These are phyloP conservation scores for Nerophis ophidion DNA, from an alignment of 2,113 vertebrate genomes.

Conservation along the genomic window DNA sequence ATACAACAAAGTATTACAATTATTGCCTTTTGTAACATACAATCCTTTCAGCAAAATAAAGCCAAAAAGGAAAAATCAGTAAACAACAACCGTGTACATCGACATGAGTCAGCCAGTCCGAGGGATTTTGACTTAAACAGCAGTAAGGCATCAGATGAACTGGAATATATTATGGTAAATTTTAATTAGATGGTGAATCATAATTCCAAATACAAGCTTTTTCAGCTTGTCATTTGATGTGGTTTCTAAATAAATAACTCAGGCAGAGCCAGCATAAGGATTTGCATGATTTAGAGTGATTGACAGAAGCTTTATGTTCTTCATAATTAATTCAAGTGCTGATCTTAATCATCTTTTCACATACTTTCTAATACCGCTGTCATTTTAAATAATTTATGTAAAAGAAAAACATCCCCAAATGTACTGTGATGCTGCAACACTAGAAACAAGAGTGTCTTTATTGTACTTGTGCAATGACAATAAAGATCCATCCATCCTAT, in stretches of 20 bases:
- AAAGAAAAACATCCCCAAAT: too few species aligned
- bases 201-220: background rate
- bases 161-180: background rate
- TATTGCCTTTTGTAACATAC: too few species aligned
- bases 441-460: too few species aligned
- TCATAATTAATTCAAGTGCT: conserved; percentile 1
- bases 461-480: too few species aligned
- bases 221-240: background rate
- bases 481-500: too few species aligned
- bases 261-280: background rate
- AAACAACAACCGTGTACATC: too few species aligned
- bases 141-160: background rate
- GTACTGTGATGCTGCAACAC: too few species aligned
- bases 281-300: background rate
- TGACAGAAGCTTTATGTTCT: conserved; percentile 5
- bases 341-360: conserved; percentile 10
- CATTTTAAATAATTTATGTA: background rate
- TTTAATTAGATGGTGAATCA: background rate
- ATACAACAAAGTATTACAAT: too few species aligned
- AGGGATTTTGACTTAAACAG: too few species aligned
- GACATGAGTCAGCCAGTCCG: too few species aligned
- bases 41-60: too few species aligned
- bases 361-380: conserved; percentile 6
- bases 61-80: too few species aligned
- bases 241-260: background rate